Evolutionary conservation across 2,113 vertebrate genomes (phyloP), one percentile per base, ranked within the genome.

Genomic region (Mastomys coucha): DNA sequence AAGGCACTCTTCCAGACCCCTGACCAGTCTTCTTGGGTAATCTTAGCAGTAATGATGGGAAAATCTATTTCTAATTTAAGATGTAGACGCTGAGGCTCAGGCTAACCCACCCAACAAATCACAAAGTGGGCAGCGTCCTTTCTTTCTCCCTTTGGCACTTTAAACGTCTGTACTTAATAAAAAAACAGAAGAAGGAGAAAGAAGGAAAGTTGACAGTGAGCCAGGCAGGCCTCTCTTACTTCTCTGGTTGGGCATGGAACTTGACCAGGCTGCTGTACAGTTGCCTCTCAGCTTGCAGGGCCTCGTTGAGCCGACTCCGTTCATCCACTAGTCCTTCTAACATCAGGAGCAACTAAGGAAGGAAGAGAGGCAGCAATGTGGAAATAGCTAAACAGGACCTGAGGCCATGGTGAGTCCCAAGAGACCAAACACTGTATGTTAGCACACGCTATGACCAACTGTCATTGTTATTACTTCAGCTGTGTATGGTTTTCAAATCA

Each of bases 281-380:
- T 70, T 99, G 99, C 97, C 99, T 99, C 98, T 99, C 99, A 6
- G 98, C 98, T 97, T 99, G 99, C 65, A 99, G 98, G 95, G 99
- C 99, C 67, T 99, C 99, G 24, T 99, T 99, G 84, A 99, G 99
- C 70, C 98, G 98, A 96, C 98, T 98, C 96, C 99, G 99, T 95
- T 99, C 99, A 10, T 98, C 98, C 22, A 99, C 98, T 11, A 99
- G 98, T 95, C 99, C 99, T 97, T 99, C 99, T 82, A 99, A 97
- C 97, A 99, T 98, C 97, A 98, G 96, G 98, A 99, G 95, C 93
- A 98, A 94, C 98, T 98, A 96, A 16, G 84, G 67, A 36, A 87
- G 98, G 26, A 42, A 96, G 26, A 91, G 39, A 49, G 88, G 70
- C 39, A 67, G 33, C 63, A 51, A 89, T 4, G 45, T 0, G 2